Evolutionary conservation across 2,113 vertebrate species (phyloP).

Genomic region (Trogon surrucura): DNA sequence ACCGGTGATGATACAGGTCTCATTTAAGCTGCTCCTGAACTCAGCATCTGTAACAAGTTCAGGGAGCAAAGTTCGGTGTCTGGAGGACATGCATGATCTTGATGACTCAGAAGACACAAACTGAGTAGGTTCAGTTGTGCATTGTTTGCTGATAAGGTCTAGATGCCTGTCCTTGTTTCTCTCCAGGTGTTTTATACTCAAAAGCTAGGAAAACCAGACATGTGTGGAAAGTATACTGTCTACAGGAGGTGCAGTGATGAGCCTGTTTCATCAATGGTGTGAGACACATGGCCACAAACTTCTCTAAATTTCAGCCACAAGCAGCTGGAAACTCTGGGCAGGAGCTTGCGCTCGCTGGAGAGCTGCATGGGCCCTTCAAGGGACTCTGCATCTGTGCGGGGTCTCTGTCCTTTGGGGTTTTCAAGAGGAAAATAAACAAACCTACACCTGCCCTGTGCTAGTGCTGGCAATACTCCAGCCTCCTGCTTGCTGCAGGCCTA

Average conservation of each 20-base stretch:
- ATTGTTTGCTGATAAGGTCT: not conserved
- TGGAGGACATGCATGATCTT: not conserved
- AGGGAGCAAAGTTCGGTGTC: not conserved
- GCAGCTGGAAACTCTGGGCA: not conserved
- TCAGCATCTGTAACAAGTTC: not conserved
- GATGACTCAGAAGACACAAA: not conserved
- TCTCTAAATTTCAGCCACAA: not conserved
- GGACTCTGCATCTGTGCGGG: not conserved
- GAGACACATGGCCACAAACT: not conserved
- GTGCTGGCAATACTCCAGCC: not conserved
- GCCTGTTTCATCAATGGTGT: not conserved
- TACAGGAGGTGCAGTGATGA: not conserved
- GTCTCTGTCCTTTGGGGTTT: not conserved
- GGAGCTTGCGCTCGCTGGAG: not conserved
- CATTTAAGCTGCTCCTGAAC: not conserved
- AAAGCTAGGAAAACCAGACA: not conserved
- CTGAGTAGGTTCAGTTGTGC: not conserved
- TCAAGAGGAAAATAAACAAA: not conserved
- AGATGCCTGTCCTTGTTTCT: not conserved
- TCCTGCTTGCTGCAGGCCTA: not conserved
- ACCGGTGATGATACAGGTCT: not conserved
- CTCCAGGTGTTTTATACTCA: not conserved
- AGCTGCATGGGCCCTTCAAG: not conserved
- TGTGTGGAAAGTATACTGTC: not conserved
- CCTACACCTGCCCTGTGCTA: not conserved